Percentiles rank a stretch among this genome's conserved stretches.
phyloP scores from a whole-genome alignment of 2,888 invertebrate genomes.

The Aradus depressus region DNA sequence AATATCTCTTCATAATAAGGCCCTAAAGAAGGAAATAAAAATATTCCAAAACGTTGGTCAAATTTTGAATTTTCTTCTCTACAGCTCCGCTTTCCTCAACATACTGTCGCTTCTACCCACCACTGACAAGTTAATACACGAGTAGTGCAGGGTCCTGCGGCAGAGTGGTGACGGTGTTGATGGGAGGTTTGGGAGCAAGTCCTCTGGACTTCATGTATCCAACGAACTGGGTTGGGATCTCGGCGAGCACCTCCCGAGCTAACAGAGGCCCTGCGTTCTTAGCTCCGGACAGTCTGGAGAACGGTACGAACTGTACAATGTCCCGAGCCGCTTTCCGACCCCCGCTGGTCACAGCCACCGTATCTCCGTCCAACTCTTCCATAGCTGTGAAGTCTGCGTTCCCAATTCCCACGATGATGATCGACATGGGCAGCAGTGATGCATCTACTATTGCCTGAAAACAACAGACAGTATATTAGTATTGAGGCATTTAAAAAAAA shows the following conservation, averaged over 20 bases:
- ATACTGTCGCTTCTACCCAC: too few relatives aligned
- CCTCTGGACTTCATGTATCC: slow-evolving; percentile 39
- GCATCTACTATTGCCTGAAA: slow-evolving; percentile 41
- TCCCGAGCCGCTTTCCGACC: slow-evolving; percentile 43
- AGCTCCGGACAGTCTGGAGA: slow-evolving; percentile 36
- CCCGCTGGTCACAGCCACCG: slow-evolving; percentile 35
- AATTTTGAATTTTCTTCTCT: too few relatives aligned
- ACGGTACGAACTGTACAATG: slow-evolving; percentile 45
- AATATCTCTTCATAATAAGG: too few relatives aligned
- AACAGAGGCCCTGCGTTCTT: slow-evolving; percentile 33
- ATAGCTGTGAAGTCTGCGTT: slow-evolving; percentile 48
- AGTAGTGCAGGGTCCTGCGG: slow-evolving; percentile 19
- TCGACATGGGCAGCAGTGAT: slow-evolving; percentile 45
- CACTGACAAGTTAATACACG: slow-evolving; percentile 1
- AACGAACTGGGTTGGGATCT: slow-evolving; percentile 44
- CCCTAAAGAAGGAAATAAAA: too few relatives aligned
- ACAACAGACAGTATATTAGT: too few relatives aligned
- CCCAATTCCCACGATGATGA: slow-evolving; percentile 52
- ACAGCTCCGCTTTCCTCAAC: too few relatives aligned
- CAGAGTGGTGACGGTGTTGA: slow-evolving; percentile 20
- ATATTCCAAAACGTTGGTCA: too few relatives aligned
- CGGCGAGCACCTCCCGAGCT: slow-evolving; percentile 47
- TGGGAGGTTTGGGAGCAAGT: slow-evolving; percentile 30
- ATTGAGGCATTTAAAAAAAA: too few relatives aligned
- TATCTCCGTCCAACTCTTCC: slow-evolving; percentile 49